Evolutionary conservation across 2,888 invertebrate genomes (phyloP).

Genomic region (Apotomis betuletana): DNA sequence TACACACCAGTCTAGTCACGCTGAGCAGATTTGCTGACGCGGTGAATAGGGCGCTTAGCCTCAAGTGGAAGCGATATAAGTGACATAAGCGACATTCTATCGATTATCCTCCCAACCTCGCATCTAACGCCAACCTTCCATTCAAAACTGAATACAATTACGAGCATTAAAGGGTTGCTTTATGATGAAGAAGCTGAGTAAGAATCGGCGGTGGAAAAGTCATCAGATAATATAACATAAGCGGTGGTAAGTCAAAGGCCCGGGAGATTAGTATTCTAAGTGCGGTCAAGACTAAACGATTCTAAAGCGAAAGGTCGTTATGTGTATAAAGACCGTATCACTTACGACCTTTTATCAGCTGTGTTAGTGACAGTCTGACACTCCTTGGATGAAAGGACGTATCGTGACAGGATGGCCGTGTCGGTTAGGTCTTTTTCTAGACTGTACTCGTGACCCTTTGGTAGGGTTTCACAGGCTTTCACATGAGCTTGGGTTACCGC

Average conservation of each 20-base stretch:
- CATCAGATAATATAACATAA: not conserved
- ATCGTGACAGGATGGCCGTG: not conserved
- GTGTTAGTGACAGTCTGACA: not conserved
- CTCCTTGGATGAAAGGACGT: not conserved
- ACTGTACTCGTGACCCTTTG: not conserved
- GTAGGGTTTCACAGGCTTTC: not conserved
- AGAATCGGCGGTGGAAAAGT: not conserved
- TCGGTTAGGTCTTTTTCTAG: not conserved
- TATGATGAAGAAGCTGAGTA: not conserved
- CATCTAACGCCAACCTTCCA: not conserved
- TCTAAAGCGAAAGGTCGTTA: not conserved
- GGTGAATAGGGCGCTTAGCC: slow-evolving; percentile 21
- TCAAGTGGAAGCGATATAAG: slow-evolving; percentile 24
- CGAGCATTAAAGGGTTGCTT: not conserved
- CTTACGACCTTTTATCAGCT: not conserved
- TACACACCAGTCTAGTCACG: not conserved
- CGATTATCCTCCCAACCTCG: not conserved
- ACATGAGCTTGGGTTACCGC: not conserved
- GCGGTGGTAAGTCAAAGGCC: slow-evolving; percentile 19
- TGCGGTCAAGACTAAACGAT: slow-evolving; percentile 8
- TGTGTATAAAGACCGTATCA: not conserved
- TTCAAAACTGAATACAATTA: not conserved
- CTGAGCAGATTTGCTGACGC: slow-evolving; percentile 32
- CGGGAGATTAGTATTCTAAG: slow-evolving; percentile 25
- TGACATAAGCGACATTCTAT: slow-evolving; percentile 5